These are phyloP conservation scores for Penaeus vannamei DNA, from an alignment of 1,140 invertebrate genomes.

Conservation along the genomic window DNA sequence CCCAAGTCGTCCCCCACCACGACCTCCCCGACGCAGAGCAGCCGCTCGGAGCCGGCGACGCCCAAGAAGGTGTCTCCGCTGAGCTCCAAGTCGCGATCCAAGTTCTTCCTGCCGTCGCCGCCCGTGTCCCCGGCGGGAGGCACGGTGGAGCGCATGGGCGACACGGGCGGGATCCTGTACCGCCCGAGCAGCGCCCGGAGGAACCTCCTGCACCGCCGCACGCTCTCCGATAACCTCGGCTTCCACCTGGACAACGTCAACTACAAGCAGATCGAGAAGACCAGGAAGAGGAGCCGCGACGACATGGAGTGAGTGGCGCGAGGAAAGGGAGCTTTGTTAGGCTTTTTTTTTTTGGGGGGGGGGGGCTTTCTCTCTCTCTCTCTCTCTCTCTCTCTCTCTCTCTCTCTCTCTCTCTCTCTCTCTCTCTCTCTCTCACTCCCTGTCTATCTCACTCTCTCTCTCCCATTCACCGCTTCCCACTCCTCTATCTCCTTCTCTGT, in stretches of 20 bases:
- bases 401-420: slow-evolving; percentile 16
- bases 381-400: slow-evolving; percentile 9
- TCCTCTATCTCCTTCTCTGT: not conserved
- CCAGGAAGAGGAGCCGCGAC: slow-evolving; percentile 32
- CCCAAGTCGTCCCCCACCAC: slow-evolving; percentile 9
- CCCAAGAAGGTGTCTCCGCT: not conserved
- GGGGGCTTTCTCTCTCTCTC: too few relatives aligned
- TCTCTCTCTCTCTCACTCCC: slow-evolving; percentile 27
- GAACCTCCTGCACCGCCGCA: not conserved
- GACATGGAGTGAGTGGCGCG: slow-evolving; percentile 24
- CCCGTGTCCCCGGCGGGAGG: not conserved
- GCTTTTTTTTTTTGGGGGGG: too few relatives aligned
- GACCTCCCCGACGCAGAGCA: not conserved
- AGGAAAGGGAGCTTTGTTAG: too few relatives aligned
- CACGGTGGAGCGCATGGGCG: not conserved
- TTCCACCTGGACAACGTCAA: not conserved
- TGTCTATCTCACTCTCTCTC: not conserved
- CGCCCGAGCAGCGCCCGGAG: not conserved
- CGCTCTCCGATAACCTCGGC: not conserved
- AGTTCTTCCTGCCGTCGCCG: not conserved
- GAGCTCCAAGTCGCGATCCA: not conserved
- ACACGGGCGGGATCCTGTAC: not conserved
- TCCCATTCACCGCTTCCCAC: not conserved
- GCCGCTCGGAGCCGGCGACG: too few relatives aligned
- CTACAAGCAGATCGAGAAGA: not conserved